Evolutionary conservation across 2,113 vertebrate genomes (phyloP), one percentile per base, ranked within the genome.

Genomic region (Elephas maximus): DNA sequence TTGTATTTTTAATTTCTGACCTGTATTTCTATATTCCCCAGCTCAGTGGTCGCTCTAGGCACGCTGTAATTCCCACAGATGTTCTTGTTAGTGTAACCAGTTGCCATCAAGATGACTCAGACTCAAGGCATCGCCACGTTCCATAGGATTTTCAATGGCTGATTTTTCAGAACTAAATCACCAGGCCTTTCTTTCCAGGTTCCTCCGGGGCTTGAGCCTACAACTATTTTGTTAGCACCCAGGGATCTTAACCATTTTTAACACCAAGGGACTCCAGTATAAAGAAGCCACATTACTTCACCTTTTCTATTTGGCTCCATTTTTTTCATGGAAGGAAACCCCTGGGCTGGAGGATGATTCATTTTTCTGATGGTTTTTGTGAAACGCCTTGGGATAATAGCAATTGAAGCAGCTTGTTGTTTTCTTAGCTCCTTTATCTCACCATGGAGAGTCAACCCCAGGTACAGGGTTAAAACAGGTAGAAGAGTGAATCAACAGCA

Each of bases 311-410:
- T 82, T 76, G 3, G 2, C 79, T 48, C 28, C 1, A 4, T 51
- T 67, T 76, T 82, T 45, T 65, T 30, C 2, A 24, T 20, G 14
- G 8, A 76, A 51, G 15, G 21, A 78, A 84, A 45, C 1, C 10
- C 37, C 5, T 88, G 9, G 23, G 3, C 23, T 71, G 8, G 44
- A 95, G 57, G 69, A 6, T 44, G 44, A 62, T 2, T 79, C 60
- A 89, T 71, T 89, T 26, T 88, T 93, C n/a, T 92, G 60, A 33
- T 33, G 8, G 24, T 28, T 80, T 89, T 88, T 94, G 73, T 87
- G 18, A 90, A 88, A 67, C 62, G 78, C 15, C 9, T 90, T 83
- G 60, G 8, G 1, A 37, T 90, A 65, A 73, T 83, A 87, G 5
- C 48, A 90, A 5, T 37, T 94, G 12, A 33, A 77, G 28, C 18